Evolutionary conservation across 2,113 vertebrate species (phyloP), one percentile per base, ranked within the genome.

Genomic region (Gopherus evgoodei): DNA sequence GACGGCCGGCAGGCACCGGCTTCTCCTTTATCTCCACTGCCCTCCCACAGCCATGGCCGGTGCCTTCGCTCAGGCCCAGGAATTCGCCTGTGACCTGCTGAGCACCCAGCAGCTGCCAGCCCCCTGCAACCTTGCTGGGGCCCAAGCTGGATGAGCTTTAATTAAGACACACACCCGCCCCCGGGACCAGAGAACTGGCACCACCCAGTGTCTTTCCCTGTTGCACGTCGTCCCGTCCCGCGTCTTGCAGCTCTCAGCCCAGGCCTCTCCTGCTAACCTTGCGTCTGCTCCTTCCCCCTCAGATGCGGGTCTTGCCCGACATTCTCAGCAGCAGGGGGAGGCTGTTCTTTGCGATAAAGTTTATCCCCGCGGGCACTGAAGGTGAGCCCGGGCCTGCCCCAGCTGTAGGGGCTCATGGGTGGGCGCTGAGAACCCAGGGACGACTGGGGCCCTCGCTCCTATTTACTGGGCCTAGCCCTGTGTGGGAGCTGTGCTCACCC

Each of bases 331-430:
- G 97, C 91, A 98, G 98, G 1, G 99, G 99, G 75, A 98, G 95
- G 81, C 98, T 99, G 84, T 95, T 98, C 90, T 92, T 99, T 86
- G 99, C 99, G 1, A 81, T 99, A 65, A 99, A 99, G 93, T 99
- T 99, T 85, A 96, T 99, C 88, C 99, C 99, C 0, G 97, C 98
- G 0, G 98, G 98, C 87, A 98, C 96, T 0, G 98, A 99, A 93
- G 99, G 99, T 99, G 96, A 98, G 98, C 0, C 0, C 0, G 84
- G 87, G 69, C 21, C 19, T 22, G 53, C 8, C 11, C 57, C 57
- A 29, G 25, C 11, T 59, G 21, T 54, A 54, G 57, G 25, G 21
- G 54, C 54, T 56, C 54, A 25, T 5, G 29, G 9, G 27, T 31
- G 59, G 29, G 27, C 2, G 12, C 59, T 65, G 59, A 6, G 29